These are phyloP conservation scores for Ammodytes marinus DNA, from an alignment of 2,113 vertebrate species.

Conservation along the genomic window DNA sequence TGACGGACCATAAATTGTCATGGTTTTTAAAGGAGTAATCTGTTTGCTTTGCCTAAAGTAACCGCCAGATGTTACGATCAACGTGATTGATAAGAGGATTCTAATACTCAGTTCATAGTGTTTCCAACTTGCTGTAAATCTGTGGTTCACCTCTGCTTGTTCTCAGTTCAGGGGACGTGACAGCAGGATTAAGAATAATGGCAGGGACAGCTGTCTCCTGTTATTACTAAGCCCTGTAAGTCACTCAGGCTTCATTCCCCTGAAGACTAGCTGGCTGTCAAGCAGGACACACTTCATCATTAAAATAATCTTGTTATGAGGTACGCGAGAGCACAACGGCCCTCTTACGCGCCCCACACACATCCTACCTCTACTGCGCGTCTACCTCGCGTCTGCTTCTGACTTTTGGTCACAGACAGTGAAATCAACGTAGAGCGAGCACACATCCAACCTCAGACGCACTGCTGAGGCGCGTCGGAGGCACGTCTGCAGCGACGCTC, in stretches of 20 bases:
- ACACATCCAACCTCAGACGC: too few relatives aligned
- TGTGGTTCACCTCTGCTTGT: slow-evolving; percentile 24
- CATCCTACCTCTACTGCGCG: too few relatives aligned
- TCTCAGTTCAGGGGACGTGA: background rate
- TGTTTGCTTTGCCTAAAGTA: slow-evolving; percentile 1
- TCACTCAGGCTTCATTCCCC: slow-evolving; percentile 46
- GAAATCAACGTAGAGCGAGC: too few relatives aligned
- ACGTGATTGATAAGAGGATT: background rate
- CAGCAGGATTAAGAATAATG: slow-evolving; percentile 5
- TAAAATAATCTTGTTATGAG: slow-evolving; percentile 51
- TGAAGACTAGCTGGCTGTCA: slow-evolving; percentile 18
- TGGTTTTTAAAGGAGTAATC: slow-evolving; percentile 26
- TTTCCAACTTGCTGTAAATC: slow-evolving; percentile 24
- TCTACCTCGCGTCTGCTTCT: too few relatives aligned
- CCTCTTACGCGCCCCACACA: too few relatives aligned
- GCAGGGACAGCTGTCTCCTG: slow-evolving; percentile 39
- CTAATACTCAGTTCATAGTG: slow-evolving; percentile 4
- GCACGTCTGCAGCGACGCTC: too few relatives aligned
- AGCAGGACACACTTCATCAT: slow-evolving; percentile 48
- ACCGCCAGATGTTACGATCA: background rate
- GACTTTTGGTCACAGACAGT: too few relatives aligned
- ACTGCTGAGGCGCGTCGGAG: too few relatives aligned
- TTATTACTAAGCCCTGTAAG: slow-evolving; percentile 26
- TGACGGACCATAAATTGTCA: slow-evolving; percentile 38
- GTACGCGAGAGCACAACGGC: slow-evolving; percentile 38